A percentile compares a stretch with the other conserved stretches of the same genome.
Conservation (phyloP, 2,888 invertebrate species). For the Lagria hirta region DNA sequence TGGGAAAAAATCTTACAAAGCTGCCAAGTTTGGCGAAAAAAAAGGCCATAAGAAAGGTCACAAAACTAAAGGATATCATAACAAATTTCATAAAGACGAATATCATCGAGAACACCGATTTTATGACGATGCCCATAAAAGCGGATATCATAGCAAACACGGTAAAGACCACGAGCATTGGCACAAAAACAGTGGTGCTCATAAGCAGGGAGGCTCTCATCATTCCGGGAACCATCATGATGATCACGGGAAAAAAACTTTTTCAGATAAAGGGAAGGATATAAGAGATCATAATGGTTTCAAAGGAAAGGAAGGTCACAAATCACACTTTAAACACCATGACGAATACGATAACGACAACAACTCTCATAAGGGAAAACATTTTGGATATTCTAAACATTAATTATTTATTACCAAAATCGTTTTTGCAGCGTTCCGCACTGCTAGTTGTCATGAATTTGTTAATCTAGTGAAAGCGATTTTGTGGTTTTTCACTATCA, state of each 20-base stretch:
- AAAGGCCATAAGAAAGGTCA: slow-evolving; percentile 77
- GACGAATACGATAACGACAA: slow-evolving; percentile 59
- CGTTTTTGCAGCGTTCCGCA: slow-evolving; percentile 16
- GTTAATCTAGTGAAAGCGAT: slow-evolving; percentile 20
- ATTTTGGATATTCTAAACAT: slow-evolving; percentile 22
- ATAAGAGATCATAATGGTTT: slow-evolving; percentile 67
- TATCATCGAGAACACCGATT: slow-evolving; percentile 78
- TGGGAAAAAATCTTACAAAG: slow-evolving; percentile 66
- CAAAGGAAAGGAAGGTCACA: slow-evolving; percentile 64
- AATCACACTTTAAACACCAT: slow-evolving; percentile 63
- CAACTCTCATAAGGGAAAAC: slow-evolving; percentile 55
- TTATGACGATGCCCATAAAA: slow-evolving; percentile 73
- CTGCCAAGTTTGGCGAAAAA: slow-evolving; percentile 71
- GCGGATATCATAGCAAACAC: slow-evolving; percentile 69
- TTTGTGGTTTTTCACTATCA: slow-evolving; percentile 17
- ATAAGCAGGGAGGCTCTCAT: slow-evolving; percentile 67
- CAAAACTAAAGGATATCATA: slow-evolving; percentile 76
- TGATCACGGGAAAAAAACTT: slow-evolving; percentile 66
- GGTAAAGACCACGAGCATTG: slow-evolving; percentile 69
- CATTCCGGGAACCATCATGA: slow-evolving; percentile 64
- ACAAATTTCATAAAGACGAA: slow-evolving; percentile 77
- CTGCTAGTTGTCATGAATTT: slow-evolving; percentile 9
- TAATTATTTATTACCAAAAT: too few relatives aligned
- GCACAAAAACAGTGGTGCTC: slow-evolving; percentile 63
- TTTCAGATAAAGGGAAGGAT: slow-evolving; percentile 65